Evolutionary conservation across 2,888 invertebrate species (phyloP), one percentile per base, ranked within the genome.

Genomic region (Proisotoma minuta): DNA sequence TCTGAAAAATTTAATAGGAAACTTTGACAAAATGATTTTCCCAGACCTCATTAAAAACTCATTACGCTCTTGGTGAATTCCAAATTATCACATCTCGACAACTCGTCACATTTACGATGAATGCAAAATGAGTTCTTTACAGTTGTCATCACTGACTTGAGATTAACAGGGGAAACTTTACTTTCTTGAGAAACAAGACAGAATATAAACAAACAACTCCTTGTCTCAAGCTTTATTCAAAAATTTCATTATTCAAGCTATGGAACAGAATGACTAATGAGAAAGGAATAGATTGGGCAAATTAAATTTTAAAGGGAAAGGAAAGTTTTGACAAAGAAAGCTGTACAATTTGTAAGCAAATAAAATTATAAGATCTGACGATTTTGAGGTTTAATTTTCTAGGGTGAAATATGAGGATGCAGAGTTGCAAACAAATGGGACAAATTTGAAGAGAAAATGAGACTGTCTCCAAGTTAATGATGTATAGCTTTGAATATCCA

Each of bases 381-480:
- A 10, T 10, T 34, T 34, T 34, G 34, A 10, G 8, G 34, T 15
- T 34, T 34, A 34, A 34, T 34, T 15, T 34, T 10, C 15, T 34
- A 34, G 34, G 8, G 34, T 15, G 15, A 15, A 34, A 34, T 8
- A 34, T 34, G 34, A 34, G 8, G 34, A 34, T 59, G 59, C 52
- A 51, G 51, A 27, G 39, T 59, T 59, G 15, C 51, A 48, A 57
- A 63, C 63, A 63, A 63, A 63, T 63, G 63, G 56, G 63, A 60
- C 63, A 60, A 63, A 63, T 63, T 60, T 51, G 57, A 57, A 51
- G 52, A 62, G 57, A 57, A 57, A 62, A 62, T 58, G 62, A 62
- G 62, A 51, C 53, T 57, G 61, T 57, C 57, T 57, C 47, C 57
- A 43, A n/a, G 4, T 43, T 43, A 18, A 20, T 43, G 18, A n/a